Conservation (phyloP, 1,140 invertebrate genomes). For the Dinoponera quadriceps region DNA sequence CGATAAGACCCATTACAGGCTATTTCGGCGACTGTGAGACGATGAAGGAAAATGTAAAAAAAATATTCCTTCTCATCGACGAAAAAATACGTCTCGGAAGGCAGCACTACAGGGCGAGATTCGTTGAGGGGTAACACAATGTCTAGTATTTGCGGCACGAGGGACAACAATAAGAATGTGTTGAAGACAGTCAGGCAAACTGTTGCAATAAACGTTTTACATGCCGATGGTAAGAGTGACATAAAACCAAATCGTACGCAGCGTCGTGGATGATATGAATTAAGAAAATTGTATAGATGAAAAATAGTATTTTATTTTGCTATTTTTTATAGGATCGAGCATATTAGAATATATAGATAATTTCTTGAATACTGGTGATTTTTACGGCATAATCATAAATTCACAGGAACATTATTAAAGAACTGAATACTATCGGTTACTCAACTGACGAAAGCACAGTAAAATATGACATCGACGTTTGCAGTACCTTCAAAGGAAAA, state of each 20-base stretch:
- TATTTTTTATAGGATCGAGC: no score
- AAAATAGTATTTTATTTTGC: no score
- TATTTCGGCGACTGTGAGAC: background rate
- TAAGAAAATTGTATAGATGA: no score
- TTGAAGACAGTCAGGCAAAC: fast-evolving
- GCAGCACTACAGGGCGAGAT: constrained; percentile 3
- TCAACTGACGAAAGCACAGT: constrained; percentile 30
- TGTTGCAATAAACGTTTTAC: background rate
- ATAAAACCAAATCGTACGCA: no score
- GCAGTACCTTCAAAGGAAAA: background rate
- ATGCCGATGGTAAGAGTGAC: background rate
- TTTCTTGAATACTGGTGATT: no score
- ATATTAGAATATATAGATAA: no score
- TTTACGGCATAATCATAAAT: no score
- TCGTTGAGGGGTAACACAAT: constrained; percentile 26
- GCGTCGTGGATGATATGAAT: no score
- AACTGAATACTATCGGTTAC: no score
- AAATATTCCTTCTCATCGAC: constrained; percentile 27
- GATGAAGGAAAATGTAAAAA: constrained; percentile 5
- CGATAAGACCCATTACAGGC: background rate
- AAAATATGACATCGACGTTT: constrained; percentile 35
- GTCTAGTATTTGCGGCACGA: constrained; percentile 17
- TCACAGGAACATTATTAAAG: constrained; percentile 3
- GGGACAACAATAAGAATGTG: background rate
- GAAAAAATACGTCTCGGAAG: constrained; percentile 14